Evolutionary conservation across 2,888 invertebrate genomes (phyloP).

Genomic region (Acanthosepion esculentum): DNA sequence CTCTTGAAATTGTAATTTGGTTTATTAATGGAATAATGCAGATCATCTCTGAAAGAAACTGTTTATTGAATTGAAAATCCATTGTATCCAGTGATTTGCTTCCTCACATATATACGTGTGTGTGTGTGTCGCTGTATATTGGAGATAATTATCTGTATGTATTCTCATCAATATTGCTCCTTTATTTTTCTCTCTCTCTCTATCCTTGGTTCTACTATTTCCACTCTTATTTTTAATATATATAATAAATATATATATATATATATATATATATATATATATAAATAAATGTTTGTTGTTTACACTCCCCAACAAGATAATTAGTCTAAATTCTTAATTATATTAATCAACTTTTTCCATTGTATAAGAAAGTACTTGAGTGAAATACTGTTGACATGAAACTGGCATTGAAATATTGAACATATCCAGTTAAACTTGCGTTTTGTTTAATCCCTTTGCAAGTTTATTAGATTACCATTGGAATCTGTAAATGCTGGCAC

Average conservation of each 20-base stretch:
- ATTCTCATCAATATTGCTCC: not conserved
- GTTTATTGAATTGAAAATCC: too few relatives aligned
- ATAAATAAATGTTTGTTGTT: not conserved
- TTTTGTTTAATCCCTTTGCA: not conserved
- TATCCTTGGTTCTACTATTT: too few relatives aligned
- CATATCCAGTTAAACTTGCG: not conserved
- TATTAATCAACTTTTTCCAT: not conserved
- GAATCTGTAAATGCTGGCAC: conserved; percentile 18
- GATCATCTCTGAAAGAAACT: too few relatives aligned
- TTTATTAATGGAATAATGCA: too few relatives aligned
- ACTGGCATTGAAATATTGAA: not conserved
- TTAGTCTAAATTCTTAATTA: not conserved
- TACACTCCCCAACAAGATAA: not conserved
- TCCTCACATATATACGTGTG: not conserved
- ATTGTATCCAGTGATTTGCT: too few relatives aligned
- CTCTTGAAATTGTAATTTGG: not conserved
- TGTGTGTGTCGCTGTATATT: conserved; percentile 18
- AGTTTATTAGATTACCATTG: not conserved
- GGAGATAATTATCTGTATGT: conserved; percentile 33
- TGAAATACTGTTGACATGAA: not conserved
- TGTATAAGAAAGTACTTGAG: not conserved
- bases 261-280: not conserved
- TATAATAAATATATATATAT: not conserved
- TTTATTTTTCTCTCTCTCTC: too few relatives aligned
- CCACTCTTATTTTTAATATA: too few relatives aligned